phyloP scores from a whole-genome alignment of 2,888 invertebrate species.

The Chloroclystis v-ata region DNA sequence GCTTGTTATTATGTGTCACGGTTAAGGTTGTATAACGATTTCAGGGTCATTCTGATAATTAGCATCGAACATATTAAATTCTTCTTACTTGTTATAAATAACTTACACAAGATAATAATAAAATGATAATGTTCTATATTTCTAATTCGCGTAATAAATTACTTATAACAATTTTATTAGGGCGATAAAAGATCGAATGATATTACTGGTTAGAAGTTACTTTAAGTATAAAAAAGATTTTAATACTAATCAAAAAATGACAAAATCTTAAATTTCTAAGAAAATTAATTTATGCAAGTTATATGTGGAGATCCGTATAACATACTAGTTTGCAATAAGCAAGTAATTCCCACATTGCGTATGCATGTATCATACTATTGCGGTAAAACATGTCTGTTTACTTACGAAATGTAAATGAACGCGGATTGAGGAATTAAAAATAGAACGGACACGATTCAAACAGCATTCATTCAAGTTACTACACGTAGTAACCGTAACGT shows the following conservation, averaged over 20 bases:
- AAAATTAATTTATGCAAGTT: too few relatives aligned
- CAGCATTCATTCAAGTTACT: slow-evolving; percentile 38
- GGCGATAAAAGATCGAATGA: too few relatives aligned
- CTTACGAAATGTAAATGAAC: slow-evolving; percentile 33
- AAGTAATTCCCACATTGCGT: slow-evolving; percentile 8
- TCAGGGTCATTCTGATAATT: slow-evolving; percentile 31
- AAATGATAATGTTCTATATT: too few relatives aligned
- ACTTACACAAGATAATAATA: background rate
- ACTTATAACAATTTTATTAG: too few relatives aligned
- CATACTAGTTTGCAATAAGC: too few relatives aligned
- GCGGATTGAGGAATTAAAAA: slow-evolving; percentile 39
- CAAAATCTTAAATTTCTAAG: too few relatives aligned
- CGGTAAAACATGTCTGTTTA: slow-evolving; percentile 21
- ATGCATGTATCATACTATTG: slow-evolving; percentile 19
- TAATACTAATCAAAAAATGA: too few relatives aligned
- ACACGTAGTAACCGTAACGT: slow-evolving; percentile 29
- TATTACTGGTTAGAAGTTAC: too few relatives aligned
- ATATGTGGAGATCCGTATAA: too few relatives aligned
- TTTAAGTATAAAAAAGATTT: too few relatives aligned
- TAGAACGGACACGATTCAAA: slow-evolving; percentile 39
- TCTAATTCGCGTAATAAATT: too few relatives aligned
- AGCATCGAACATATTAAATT: slow-evolving; percentile 11
- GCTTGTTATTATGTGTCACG: slow-evolving; percentile 39
- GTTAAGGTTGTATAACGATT: slow-evolving; percentile 37
- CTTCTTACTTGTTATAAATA: slow-evolving; percentile 2